Evolutionary conservation across 2,888 invertebrate genomes (phyloP).

Genomic region (Erebia aethiops): DNA sequence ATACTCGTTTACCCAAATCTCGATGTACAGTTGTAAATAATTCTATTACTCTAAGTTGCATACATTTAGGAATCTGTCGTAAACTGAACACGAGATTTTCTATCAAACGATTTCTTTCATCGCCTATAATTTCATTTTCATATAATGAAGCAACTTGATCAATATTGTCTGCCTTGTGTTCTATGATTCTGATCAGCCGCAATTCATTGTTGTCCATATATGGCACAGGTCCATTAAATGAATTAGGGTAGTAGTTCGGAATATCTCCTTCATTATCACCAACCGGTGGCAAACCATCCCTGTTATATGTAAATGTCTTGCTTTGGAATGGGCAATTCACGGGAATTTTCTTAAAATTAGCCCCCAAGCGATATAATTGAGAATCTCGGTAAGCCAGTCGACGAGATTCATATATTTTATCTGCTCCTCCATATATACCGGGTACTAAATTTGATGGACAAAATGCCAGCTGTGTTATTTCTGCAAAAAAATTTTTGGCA

Average conservation of each 20-base stretch:
- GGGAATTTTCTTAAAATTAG: conserved; percentile 95
- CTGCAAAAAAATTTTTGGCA: conserved; percentile 95
- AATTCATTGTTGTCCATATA: conserved; percentile 93
- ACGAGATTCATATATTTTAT: conserved; percentile 95
- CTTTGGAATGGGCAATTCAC: conserved; percentile 96
- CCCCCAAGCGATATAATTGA: conserved; percentile 92
- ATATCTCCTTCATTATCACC: conserved; percentile 91
- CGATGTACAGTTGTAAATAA: conserved; percentile 90
- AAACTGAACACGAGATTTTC: conserved; percentile 91
- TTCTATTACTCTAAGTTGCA: conserved; percentile 84
- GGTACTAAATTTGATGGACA: conserved; percentile 94
- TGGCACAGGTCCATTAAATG: conserved; percentile 96
- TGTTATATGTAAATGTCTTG: conserved; percentile 89
- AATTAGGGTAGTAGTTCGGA: conserved; percentile 98
- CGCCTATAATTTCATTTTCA: background rate
- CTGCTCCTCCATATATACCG: conserved; percentile 96
- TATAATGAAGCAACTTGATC: too few relatives aligned
- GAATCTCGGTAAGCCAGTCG: conserved; percentile 95
- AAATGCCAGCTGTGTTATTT: conserved; percentile 96
- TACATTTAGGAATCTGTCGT: conserved; percentile 82
- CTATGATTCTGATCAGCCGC: conserved; percentile 86
- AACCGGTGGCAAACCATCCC: conserved; percentile 91
- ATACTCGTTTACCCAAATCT: conserved; percentile 85
- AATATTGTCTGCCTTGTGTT: conserved; percentile 35
- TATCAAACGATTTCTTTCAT: conserved; percentile 82